Percentiles rank a stretch among this genome's conserved stretches.
Conservation (phyloP, 1,140 invertebrate species). For the Plectrocnemia conspersa region DNA sequence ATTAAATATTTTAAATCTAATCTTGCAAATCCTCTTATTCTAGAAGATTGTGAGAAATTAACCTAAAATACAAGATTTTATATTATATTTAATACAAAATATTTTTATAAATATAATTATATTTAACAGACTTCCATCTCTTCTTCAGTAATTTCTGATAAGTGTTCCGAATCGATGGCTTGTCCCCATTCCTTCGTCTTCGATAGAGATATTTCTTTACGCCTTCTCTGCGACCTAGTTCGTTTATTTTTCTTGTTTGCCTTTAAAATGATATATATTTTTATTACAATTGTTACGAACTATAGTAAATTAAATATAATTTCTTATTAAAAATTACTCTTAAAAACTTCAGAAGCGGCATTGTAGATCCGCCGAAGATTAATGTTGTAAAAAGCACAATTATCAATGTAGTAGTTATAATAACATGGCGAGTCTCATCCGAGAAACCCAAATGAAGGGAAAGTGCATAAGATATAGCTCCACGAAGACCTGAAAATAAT, state of each 20-base stretch:
- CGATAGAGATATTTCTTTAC: slow-evolving; percentile 85
- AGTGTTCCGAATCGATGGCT: slow-evolving; percentile 91
- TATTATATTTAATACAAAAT: not conserved
- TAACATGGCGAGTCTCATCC: slow-evolving; percentile 88
- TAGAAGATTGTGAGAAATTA: slow-evolving; percentile 56
- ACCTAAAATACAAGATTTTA: slow-evolving; percentile 48
- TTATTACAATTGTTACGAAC: not conserved
- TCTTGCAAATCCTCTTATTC: slow-evolving; percentile 78
- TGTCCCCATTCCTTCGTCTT: slow-evolving; percentile 98
- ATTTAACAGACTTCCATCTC: slow-evolving; percentile 69
- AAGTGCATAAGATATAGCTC: slow-evolving; percentile 96
- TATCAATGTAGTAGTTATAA: slow-evolving; percentile 95
- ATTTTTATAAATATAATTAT: slow-evolving; percentile 14
- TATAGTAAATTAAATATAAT: not conserved
- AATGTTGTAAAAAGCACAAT: slow-evolving; percentile 95
- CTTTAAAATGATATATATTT: slow-evolving; percentile 39
- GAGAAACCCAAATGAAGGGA: slow-evolving; percentile 94
- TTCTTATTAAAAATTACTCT: slow-evolving; percentile 39
- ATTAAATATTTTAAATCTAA: slow-evolving; percentile 91
- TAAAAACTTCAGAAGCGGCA: slow-evolving; percentile 89
- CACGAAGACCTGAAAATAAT: slow-evolving; percentile 70
- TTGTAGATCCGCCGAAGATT: slow-evolving; percentile 92
- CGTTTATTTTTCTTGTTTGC: slow-evolving; percentile 61
- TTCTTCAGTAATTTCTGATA: slow-evolving; percentile 93
- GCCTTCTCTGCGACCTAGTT: slow-evolving; percentile 61